Conservation (phyloP, 92 coral and sea anemone genomes). For the Palythoa grandiflora region DNA sequence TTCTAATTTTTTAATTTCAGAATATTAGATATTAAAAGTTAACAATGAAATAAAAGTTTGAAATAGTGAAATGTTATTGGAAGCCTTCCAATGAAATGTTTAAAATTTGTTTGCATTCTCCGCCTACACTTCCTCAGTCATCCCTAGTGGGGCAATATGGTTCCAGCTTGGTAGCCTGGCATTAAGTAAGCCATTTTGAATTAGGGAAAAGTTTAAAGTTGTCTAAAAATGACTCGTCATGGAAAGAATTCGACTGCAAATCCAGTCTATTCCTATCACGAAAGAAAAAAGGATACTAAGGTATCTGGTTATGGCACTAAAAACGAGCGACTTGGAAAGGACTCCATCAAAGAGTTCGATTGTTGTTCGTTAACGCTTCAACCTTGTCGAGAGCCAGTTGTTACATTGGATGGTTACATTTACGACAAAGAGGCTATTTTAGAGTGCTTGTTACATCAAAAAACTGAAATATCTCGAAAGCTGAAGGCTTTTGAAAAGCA, state of each 20-base stretch:
- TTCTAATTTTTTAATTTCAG: not conserved
- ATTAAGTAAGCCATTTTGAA: not conserved
- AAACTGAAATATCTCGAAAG: constrained; percentile 89
- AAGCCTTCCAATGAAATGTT: no score
- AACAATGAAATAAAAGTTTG: no score
- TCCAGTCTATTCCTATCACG: constrained; percentile 96
- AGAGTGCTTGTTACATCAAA: constrained; percentile 95
- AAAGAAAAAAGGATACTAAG: constrained; percentile 88
- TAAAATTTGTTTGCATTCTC: no score
- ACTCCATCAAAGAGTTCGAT: constrained; percentile 95
- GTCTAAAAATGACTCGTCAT: constrained; percentile 86
- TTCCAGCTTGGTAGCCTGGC: constrained; percentile 2
- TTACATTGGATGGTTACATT: constrained; percentile 86
- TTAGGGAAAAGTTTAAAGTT: not conserved
- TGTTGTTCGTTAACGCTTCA: constrained; percentile 94
- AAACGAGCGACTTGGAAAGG: constrained; percentile 92
- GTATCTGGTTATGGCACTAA: constrained; percentile 97
- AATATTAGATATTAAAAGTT: no score
- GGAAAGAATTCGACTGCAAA: constrained; percentile 96
- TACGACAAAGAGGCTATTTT: constrained; percentile 96
- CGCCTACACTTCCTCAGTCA: no score
- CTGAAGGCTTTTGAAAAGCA: constrained; percentile 95
- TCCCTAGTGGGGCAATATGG: not conserved
- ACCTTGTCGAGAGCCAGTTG: constrained; percentile 94
- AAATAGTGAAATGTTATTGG: no score